These are phyloP conservation scores for Hylia prasina DNA, from an alignment of 2,113 vertebrate genomes.

Conservation along the genomic window DNA sequence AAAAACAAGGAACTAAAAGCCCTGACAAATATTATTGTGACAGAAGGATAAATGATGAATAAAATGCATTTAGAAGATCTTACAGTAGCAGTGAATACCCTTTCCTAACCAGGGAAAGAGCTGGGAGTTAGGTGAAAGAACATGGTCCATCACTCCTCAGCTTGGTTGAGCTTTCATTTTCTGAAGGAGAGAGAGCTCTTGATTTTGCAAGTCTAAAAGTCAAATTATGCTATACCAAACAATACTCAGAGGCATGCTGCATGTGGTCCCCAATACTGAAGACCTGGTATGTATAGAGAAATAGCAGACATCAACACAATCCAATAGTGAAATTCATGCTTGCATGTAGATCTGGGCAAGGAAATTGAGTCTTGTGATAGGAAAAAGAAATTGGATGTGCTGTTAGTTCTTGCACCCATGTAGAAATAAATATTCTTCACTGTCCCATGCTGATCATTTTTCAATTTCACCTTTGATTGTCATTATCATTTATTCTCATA, in stretches of 20 bases:
- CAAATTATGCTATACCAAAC: neutral
- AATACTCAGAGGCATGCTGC: neutral
- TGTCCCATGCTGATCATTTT: neutral
- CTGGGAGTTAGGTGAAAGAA: neutral
- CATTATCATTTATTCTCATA: neutral
- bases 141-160: rapidly evolving
- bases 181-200: neutral
- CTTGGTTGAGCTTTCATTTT: neutral
- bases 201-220: neutral
- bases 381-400: neutral
- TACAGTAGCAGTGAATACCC: neutral
- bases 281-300: neutral
- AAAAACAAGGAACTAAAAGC: neutral
- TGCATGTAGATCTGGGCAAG: neutral
- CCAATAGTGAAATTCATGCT: neutral
- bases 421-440: neutral
- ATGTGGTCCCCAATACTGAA: neutral
- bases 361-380: neutral
- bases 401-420: neutral
- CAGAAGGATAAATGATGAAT: neutral
- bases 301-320: neutral
- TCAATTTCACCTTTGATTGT: neutral
- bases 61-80: neutral
- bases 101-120: neutral
- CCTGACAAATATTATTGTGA: neutral